These are phyloP conservation scores for Lasius fuliginosus DNA, from an alignment of 2,888 invertebrate genomes.

Conservation along the genomic window DNA sequence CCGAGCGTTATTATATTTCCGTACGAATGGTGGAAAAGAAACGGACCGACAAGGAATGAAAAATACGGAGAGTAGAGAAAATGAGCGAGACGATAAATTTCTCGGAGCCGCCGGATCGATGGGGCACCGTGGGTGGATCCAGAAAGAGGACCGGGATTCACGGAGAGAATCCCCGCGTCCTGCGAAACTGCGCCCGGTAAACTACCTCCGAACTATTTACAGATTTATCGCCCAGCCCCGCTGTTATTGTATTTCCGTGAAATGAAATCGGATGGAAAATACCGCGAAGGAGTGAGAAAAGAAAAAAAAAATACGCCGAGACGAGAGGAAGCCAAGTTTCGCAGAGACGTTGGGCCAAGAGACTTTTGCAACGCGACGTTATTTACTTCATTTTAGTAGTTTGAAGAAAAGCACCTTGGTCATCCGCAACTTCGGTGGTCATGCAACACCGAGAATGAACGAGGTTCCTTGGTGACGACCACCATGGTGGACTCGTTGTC, in stretches of 20 bases:
- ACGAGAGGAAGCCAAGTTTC: conserved; percentile 20
- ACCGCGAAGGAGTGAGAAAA: conserved; percentile 4
- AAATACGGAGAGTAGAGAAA: conserved; percentile 41
- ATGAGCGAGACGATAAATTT: conserved; percentile 62
- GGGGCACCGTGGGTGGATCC: conserved; percentile 30
- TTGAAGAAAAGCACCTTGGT: background rate
- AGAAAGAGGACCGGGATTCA: conserved; percentile 41
- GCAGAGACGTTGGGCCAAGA: background rate
- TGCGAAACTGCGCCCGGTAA: conserved; percentile 34
- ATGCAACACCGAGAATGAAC: conserved; percentile 71
- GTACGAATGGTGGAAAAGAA: conserved; percentile 1
- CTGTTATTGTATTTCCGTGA: conserved; percentile 51
- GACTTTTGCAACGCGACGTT: conserved; percentile 1
- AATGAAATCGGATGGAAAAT: conserved; percentile 56
- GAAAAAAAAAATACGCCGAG: background rate
- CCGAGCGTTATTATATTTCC: conserved; percentile 57
- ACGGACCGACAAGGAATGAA: conserved; percentile 30
- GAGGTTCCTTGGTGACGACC: conserved; percentile 49
- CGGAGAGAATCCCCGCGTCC: conserved; percentile 11
- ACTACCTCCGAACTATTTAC: conserved; percentile 51
- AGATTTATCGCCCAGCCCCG: conserved; percentile 49
- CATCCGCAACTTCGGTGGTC: conserved; percentile 72
- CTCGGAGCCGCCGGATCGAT: conserved; percentile 49
- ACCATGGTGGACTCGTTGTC: conserved; percentile 27
- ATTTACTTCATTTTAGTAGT: conserved; percentile 22